Evolutionary conservation across 2,797 vertebrate genomes (phyloP), one percentile per base, ranked within the genome.

Genomic region (Pelodytes ibericus): DNA sequence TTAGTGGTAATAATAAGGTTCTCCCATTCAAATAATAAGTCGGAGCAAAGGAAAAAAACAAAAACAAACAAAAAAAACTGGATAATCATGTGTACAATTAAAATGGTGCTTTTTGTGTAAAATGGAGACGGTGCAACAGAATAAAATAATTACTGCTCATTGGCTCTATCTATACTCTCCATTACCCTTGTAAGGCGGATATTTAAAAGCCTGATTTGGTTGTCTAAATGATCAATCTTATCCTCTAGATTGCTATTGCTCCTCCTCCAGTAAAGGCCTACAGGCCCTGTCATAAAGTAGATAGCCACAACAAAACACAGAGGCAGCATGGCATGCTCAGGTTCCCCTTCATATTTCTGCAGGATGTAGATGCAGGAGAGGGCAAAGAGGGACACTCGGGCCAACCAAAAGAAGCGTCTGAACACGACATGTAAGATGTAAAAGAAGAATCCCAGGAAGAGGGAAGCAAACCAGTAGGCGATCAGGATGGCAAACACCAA

Each of bases 311-410:
- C 93, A 75, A 97, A 92, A 88, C 96, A 98, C 73, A 99, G 93
- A 0, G 96, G 96, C 83, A 96, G 89, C 72, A 96, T 93, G 0
- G 96, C 95, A 0, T 90, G 91, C 84, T 99, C 96, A 0, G 95
- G 96, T 86, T 98, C 96, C 0, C 95, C 96, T 90, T 99, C 96
- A 0, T 97, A 94, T 85, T 98, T 99, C 90, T 98, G 96, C 81
- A 99, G 92, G 84, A 99, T 94, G 85, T 99, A 99, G 7, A 99
- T 89, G n/a, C 97, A 99, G 0, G 96, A 95, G 36, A 98, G 92
- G 9, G 96, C 94, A 25, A 98, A 97, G 18, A 99, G 94, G 0
- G 86, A 58, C 0, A 98, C 94, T 0, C 97, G 92, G 0, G 89
- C 94, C 0, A 95, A 82, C 96, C 97, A 99, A 92, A 98, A 98